Evolutionary conservation across 2,888 invertebrate genomes (phyloP).

Genomic region (Venustoraphidia nigricollis): DNA sequence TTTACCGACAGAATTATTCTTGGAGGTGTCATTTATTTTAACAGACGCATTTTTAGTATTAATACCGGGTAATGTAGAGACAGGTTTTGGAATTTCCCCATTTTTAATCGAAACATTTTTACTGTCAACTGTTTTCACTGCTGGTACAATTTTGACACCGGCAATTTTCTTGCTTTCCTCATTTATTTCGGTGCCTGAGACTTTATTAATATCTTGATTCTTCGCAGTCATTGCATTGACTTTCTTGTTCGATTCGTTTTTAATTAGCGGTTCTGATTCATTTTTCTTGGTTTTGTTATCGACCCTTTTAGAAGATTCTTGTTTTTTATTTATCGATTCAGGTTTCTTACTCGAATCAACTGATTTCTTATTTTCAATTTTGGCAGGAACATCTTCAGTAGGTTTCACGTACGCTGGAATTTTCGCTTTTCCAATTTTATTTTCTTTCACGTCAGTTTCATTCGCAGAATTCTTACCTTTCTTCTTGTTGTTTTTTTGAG

Average conservation of each 20-base stretch:
- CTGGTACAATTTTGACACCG: too few species aligned
- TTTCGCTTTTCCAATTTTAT: neutral
- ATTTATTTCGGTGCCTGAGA: too few species aligned
- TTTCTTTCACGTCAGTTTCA: too few species aligned
- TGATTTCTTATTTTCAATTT: neutral
- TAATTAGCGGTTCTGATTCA: slow-evolving; percentile 17
- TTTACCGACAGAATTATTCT: too few species aligned
- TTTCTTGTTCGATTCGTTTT: slow-evolving; percentile 12
- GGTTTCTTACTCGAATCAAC: neutral
- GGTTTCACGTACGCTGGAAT: neutral
- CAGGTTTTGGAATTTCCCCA: too few species aligned
- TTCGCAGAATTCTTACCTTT: neutral
- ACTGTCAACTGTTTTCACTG: too few species aligned
- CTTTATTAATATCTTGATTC: slow-evolving; percentile 15
- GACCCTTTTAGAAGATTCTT: slow-evolving; percentile 10
- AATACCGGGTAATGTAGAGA: too few species aligned
- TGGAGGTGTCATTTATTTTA: too few species aligned
- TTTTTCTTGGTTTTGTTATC: slow-evolving; percentile 19
- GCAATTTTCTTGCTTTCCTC: too few species aligned
- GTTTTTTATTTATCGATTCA: slow-evolving; percentile 8
- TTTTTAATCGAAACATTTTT: too few species aligned
- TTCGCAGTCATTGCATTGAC: slow-evolving; percentile 19
- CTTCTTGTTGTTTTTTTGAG: slow-evolving; percentile 1
- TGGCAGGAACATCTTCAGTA: too few species aligned
- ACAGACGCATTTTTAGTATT: too few species aligned